A percentile compares a stretch with the other conserved stretches of the same genome.
These are phyloP conservation scores for Ostrea edulis DNA, from an alignment of 1,140 invertebrate genomes.

Conservation along the genomic window DNA sequence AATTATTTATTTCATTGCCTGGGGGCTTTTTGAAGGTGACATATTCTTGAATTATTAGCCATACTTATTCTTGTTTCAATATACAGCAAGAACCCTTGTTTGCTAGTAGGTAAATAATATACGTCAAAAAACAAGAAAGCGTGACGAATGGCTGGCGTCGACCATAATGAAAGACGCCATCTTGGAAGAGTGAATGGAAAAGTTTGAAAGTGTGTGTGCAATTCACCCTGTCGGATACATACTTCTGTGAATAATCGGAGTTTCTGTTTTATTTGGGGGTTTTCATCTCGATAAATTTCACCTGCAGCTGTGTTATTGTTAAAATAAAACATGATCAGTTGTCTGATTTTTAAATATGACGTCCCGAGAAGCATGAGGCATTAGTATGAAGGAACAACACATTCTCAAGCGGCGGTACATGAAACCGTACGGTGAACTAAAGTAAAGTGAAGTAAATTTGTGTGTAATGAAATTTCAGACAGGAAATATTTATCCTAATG, in stretches of 20 bases:
- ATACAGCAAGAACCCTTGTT: conserved; percentile 31
- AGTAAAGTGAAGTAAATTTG: neutral
- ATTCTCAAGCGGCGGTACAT: neutral
- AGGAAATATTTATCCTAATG: conserved; percentile 26
- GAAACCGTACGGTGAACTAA: neutral
- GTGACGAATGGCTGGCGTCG: conserved; percentile 32
- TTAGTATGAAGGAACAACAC: neutral
- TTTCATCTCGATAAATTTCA: neutral
- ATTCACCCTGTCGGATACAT: neutral
- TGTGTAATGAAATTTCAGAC: conserved; percentile 25
- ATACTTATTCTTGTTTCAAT: neutral
- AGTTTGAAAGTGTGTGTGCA: neutral
- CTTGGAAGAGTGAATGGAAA: neutral
- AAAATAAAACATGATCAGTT: neutral
- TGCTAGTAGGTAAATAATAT: conserved; percentile 35
- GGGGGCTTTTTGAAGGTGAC: conserved; percentile 37
- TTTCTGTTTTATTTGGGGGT: neutral
- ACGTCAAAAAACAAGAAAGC: conserved; percentile 23
- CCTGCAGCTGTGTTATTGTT: neutral
- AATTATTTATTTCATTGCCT: conserved; percentile 38
- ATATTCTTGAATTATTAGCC: conserved; percentile 29
- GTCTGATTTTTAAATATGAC: neutral
- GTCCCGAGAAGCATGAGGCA: neutral
- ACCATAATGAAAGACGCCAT: conserved; percentile 29
- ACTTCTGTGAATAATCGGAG: neutral